A percentile compares a stretch with the other conserved stretches of the same genome.
Evolutionary conservation across 1,140 invertebrate species (phyloP).

Genomic region (Prorops nasuta): DNA sequence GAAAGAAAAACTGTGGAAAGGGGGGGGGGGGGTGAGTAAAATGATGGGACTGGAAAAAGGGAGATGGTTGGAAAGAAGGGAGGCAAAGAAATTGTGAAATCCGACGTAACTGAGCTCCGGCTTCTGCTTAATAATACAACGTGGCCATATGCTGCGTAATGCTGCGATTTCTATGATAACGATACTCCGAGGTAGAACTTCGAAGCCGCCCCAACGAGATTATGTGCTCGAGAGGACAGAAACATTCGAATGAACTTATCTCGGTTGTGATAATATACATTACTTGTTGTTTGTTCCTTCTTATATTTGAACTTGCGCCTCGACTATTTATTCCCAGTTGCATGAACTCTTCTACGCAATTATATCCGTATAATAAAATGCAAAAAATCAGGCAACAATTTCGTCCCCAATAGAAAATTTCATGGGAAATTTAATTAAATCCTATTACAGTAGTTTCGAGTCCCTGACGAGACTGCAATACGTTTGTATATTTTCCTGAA

Average conservation of each 20-base stretch:
- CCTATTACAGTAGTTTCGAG: too few species aligned
- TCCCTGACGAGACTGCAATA: too few species aligned
- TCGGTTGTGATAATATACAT: conserved; percentile 18
- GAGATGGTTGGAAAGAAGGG: background rate
- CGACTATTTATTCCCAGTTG: too few species aligned
- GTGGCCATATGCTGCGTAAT: conserved; percentile 31
- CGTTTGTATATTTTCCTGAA: too few species aligned
- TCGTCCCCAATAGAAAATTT: too few species aligned
- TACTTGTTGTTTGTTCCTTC: conserved; percentile 5
- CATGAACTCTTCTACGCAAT: too few species aligned
- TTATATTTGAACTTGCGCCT: too few species aligned
- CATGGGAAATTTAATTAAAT: too few species aligned
- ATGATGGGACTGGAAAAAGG: background rate
- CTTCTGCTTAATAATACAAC: conserved; percentile 28
- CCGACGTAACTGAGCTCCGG: conserved; percentile 1
- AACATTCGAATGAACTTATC: conserved; percentile 20
- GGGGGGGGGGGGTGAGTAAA: too few species aligned
- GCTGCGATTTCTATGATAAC: conserved; percentile 38
- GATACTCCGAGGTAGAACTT: background rate
- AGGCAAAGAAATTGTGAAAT: conserved; percentile 17
- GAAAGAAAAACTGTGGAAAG: background rate
- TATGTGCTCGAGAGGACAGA: conserved; percentile 13
- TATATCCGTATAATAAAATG: too few species aligned
- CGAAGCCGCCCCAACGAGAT: conserved; percentile 7
- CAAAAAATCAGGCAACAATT: too few species aligned